A percentile compares a stretch with the other conserved stretches of the same genome.
phyloP scores from a whole-genome alignment of 2,888 invertebrate genomes.

The Acleris sparsana region DNA sequence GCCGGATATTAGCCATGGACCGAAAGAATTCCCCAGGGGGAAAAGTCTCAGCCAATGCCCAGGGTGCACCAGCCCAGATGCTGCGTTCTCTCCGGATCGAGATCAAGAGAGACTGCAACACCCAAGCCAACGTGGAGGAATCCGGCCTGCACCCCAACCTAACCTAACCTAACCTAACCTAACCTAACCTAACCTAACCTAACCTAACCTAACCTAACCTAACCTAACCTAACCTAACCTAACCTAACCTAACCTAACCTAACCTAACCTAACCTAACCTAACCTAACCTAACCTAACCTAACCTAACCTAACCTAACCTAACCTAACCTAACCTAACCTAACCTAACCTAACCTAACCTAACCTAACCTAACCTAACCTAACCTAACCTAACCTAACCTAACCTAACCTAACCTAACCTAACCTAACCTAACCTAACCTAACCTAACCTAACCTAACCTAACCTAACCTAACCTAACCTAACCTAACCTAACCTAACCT shows the following conservation, averaged over 20 bases:
- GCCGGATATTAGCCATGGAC: too few relatives aligned
- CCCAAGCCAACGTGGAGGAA: too few relatives aligned
- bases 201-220: conserved; percentile 31
- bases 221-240: conserved; percentile 29
- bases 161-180: conserved; percentile 31
- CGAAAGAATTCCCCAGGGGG: too few relatives aligned
- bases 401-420: conserved; percentile 20
- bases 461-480: conserved; percentile 20
- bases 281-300: conserved; percentile 20
- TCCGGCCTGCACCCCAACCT: conserved; percentile 31
- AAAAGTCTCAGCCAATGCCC: too few relatives aligned
- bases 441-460: conserved; percentile 20
- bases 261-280: conserved; percentile 20
- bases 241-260: conserved; percentile 20
- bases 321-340: conserved; percentile 20
- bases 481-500: conserved; percentile 20
- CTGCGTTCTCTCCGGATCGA: too few relatives aligned
- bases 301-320: conserved; percentile 13
- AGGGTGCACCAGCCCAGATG: too few relatives aligned
- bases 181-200: conserved; percentile 31
- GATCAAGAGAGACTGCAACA: too few relatives aligned
- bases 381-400: conserved; percentile 20
- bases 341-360: conserved; percentile 20
- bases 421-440: conserved; percentile 20
- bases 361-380: conserved; percentile 20